phyloP scores from a whole-genome alignment of 2,113 vertebrate genomes.

The Cairina moschata region DNA sequence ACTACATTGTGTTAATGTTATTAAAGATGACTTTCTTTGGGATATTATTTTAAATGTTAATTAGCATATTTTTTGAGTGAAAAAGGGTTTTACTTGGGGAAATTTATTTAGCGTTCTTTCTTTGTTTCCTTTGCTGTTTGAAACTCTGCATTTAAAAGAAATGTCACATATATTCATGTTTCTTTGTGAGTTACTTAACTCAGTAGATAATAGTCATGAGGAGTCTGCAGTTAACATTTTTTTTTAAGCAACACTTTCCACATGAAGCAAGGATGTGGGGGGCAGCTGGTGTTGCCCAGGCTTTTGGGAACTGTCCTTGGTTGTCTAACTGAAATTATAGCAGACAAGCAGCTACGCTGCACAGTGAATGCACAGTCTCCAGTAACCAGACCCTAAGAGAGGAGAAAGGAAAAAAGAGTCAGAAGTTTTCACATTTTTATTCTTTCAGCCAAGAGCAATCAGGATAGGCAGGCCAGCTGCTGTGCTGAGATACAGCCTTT shows the following conservation, averaged over 20 bases:
- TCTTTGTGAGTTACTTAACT: neutral
- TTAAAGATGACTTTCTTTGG: neutral
- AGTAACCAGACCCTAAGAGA: neutral
- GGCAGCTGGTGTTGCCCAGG: neutral
- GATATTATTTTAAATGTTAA: neutral
- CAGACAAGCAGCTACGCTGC: neutral
- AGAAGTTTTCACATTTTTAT: neutral
- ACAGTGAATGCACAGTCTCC: accelerated
- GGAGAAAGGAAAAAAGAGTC: neutral
- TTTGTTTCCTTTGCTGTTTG: neutral
- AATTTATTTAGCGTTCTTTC: neutral
- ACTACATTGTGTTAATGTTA: neutral
- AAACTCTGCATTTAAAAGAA: neutral
- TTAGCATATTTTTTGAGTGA: neutral
- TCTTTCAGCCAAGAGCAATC: neutral
- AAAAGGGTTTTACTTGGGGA: neutral
- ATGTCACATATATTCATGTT: neutral
- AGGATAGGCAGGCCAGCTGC: neutral
- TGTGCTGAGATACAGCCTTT: neutral
- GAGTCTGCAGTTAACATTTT: neutral
- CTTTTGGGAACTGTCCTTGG: neutral
- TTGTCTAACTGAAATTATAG: neutral
- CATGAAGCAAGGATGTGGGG: neutral
- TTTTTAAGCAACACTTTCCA: neutral
- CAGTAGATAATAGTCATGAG: neutral